These are phyloP conservation scores for Rhizomys pruinosus DNA, from an alignment of 2,113 vertebrate species.

Conservation along the genomic window DNA sequence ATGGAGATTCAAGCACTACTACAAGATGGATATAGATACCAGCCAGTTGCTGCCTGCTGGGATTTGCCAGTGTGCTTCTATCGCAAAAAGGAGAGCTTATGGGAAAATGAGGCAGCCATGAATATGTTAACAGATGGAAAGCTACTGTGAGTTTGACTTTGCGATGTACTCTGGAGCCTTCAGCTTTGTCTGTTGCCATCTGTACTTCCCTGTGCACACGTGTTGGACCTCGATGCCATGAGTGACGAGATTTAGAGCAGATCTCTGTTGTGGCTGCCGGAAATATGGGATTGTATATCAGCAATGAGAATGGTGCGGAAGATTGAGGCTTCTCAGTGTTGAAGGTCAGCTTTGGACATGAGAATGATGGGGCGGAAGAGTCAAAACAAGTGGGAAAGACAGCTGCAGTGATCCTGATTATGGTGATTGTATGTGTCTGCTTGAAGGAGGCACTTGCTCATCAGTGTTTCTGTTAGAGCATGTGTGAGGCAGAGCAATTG, in stretches of 20 bases:
- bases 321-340: not conserved
- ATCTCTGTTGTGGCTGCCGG: not conserved
- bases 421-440: not conserved
- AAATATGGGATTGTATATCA: not conserved
- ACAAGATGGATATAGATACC: slow-evolving; percentile 70
- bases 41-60: slow-evolving; percentile 65
- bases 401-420: not conserved
- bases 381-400: not conserved
- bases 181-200: slow-evolving; percentile 62
- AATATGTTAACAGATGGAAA: slow-evolving; percentile 65
- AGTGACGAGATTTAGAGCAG: not conserved
- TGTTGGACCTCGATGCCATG: not conserved
- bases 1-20: slow-evolving; percentile 63
- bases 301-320: not conserved
- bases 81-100: slow-evolving; percentile 55
- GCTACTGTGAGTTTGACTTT: slow-evolving; percentile 45
- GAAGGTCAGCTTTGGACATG: not conserved
- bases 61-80: slow-evolving; percentile 50
- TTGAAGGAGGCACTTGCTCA: not conserved
- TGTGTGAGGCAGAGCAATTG: not conserved
- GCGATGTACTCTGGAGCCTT: not conserved
- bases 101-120: slow-evolving; percentile 64
- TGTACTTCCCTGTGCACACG: not conserved
- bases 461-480: not conserved
- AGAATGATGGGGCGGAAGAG: not conserved